These are phyloP conservation scores for Lemur catta DNA, from an alignment of 2,797 vertebrate genomes.

Conservation along the genomic window DNA sequence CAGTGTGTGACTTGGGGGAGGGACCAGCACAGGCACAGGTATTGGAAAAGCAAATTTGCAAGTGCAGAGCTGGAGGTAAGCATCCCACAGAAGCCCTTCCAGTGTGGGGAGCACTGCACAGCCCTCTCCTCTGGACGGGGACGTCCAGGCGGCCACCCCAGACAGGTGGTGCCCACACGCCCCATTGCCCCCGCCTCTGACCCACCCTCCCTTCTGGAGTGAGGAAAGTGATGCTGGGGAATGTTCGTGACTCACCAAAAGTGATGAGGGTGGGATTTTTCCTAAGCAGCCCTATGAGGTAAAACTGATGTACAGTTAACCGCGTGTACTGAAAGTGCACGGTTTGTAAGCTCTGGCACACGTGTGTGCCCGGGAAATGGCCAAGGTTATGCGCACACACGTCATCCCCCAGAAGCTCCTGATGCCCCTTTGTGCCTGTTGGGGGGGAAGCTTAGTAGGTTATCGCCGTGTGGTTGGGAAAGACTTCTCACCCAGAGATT, in stretches of 20 bases:
- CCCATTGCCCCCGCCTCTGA: background rate
- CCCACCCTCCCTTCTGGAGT: background rate
- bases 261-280: background rate
- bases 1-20: background rate
- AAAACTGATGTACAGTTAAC: background rate
- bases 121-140: background rate
- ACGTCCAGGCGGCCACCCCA: background rate
- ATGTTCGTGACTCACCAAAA: background rate
- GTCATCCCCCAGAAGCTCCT: background rate
- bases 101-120: background rate
- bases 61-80: background rate
- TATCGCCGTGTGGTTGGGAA: too few species aligned
- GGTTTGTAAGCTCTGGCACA: background rate
- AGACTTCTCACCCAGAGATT: too few species aligned
- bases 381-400: background rate
- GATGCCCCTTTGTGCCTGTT: background rate
- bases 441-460: too few species aligned
- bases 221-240: background rate
- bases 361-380: background rate
- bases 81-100: background rate
- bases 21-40: too few species aligned
- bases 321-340: background rate
- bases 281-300: background rate
- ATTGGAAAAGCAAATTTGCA: background rate
- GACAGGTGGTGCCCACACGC: too few species aligned